Evolutionary conservation across 2,113 vertebrate species (phyloP), one percentile per base, ranked within the genome.

Genomic region (Origma solitaria): DNA sequence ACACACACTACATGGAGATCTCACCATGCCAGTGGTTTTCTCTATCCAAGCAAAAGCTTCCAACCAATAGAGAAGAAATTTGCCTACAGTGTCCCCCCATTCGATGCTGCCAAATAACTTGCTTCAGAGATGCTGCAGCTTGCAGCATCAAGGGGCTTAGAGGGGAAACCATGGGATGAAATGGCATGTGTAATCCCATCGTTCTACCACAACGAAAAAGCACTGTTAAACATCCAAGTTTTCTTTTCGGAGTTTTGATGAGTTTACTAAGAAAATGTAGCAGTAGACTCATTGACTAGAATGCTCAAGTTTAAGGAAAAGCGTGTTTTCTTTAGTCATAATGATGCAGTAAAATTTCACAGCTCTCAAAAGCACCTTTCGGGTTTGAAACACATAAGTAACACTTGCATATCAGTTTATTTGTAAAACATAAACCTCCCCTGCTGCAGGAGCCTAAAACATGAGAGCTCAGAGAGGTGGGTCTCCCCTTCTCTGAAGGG

Each of bases 401-500:
- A 72, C 27, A 44, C 35, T 73, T 77, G 62, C 21, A 10, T 33
- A 69, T 62, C 69, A 49, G 40, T 71, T 96, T 75, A 64, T 71
- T 53, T 86, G 25, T 27, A 75, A 71, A 93, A 75, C 10, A 58
- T 6, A 79, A 80, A 78, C 50, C 73, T 71, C 5, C 15, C 25
- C 10, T 44, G 23, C 38, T 80, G 15, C 28, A 66, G 60, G 3
- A 94, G 15, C 24, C 56, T 14, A n/a, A n/a, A 81, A 71, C 23
- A 44, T 0, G 0, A 44, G 11, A 50, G 14, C 20, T 10, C 30
- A 28, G 49, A 60, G 31, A 24, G 30, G 45, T 38, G 20, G 15
- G 45, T 89, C 42, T 90, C 44, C 27, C 16, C 7, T 44, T 28
- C 31, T 51, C 82, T 42, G 44, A 72, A 51, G 42, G 4, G 42